A percentile compares a stretch with the other conserved stretches of the same genome.
phyloP scores from a whole-genome alignment of 2,888 invertebrate species.

The Drosophila setosimentum region DNA sequence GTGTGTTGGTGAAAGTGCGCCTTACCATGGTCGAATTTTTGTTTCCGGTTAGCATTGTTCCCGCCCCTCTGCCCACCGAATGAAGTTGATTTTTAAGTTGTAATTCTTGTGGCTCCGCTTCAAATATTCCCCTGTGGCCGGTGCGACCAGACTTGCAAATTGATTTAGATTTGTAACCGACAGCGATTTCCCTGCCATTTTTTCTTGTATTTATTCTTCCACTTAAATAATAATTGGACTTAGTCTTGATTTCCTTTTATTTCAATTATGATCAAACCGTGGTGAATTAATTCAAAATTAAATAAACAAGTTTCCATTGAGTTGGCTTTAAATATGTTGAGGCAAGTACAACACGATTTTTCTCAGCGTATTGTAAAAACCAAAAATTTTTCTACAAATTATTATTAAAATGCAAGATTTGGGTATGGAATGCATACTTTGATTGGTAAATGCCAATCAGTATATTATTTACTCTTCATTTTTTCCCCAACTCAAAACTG shows the following conservation, averaged over 20 bases:
- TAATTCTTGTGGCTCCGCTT: conserved; percentile 45
- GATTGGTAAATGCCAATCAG: not conserved
- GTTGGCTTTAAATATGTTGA: not conserved
- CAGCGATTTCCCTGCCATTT: conserved; percentile 16
- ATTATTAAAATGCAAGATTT: not conserved
- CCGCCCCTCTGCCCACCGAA: conserved; percentile 20
- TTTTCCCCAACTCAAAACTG: not conserved
- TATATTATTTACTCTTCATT: not conserved
- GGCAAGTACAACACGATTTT: not conserved
- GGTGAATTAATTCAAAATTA: not conserved
- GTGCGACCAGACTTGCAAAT: conserved; percentile 34
- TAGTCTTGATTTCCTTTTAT: conserved; percentile 3
- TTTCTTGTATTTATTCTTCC: not conserved
- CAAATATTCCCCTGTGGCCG: conserved; percentile 18
- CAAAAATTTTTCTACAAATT: not conserved
- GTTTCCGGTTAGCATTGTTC: conserved; percentile 29
- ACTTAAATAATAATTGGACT: conserved; percentile 18
- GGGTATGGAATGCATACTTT: not conserved
- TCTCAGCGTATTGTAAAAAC: not conserved
- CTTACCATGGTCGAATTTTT: conserved; percentile 44
- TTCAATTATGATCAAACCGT: not conserved
- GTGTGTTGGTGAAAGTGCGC: conserved; percentile 49
- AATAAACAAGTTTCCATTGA: not conserved
- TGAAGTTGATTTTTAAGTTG: conserved; percentile 55
- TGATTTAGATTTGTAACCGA: conserved; percentile 45